Percentiles rank a stretch among this genome's conserved stretches.
Evolutionary conservation across 2,113 vertebrate species (phyloP).

Genomic region (Ammospiza nelsoni): DNA sequence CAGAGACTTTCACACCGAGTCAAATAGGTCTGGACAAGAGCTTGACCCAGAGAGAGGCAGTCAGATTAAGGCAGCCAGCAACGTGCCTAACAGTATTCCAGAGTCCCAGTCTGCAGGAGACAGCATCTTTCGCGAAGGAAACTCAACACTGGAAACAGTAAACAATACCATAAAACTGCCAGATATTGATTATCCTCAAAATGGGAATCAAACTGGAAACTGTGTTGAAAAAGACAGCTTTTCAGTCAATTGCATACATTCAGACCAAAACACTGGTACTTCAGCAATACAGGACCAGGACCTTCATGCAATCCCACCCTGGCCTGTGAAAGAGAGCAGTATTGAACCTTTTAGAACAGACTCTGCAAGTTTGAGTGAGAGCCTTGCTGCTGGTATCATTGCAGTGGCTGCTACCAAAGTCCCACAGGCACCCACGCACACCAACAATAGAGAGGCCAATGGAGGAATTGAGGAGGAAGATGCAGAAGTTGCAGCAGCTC

Average conservation of each 20-base stretch:
- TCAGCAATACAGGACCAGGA: neutral
- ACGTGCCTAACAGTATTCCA: neutral
- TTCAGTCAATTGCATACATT: neutral
- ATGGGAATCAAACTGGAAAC: neutral
- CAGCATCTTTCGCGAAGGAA: neutral
- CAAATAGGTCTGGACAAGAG: neutral
- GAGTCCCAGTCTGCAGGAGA: neutral
- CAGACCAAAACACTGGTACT: neutral
- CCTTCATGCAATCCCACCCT: neutral
- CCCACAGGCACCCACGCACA: neutral
- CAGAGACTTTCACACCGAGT: neutral
- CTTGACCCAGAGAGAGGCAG: neutral
- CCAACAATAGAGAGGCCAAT: neutral
- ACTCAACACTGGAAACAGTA: neutral
- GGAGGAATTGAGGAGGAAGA: slow-evolving; percentile 73
- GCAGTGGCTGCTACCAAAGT: neutral
- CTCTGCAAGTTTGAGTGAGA: neutral
- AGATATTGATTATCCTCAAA: slow-evolving; percentile 19
- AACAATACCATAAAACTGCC: neutral
- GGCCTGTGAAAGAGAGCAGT: neutral
- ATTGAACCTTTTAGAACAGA: neutral
- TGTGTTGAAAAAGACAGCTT: neutral
- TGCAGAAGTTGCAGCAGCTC: slow-evolving; percentile 89
- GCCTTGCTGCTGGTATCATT: neutral
- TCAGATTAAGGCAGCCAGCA: neutral